A percentile compares a stretch with the other conserved stretches of the same genome.
Conservation (phyloP, 2,888 invertebrate genomes). For the Abrostola tripartita region DNA sequence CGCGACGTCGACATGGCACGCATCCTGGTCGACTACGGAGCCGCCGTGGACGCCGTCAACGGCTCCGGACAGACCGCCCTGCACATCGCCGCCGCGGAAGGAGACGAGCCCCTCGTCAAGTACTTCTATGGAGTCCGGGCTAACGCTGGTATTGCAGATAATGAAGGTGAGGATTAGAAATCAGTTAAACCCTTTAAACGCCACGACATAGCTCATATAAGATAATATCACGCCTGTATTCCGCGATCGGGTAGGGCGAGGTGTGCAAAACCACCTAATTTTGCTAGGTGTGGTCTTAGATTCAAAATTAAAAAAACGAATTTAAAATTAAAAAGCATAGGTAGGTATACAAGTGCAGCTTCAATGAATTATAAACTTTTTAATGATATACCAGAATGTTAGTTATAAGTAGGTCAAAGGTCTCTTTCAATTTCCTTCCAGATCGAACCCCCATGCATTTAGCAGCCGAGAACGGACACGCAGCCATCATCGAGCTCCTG, state of each 20-base stretch:
- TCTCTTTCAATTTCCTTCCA: slow-evolving; percentile 60
- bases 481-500: slow-evolving; percentile 97
- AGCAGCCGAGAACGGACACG: slow-evolving; percentile 99
- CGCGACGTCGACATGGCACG: slow-evolving; percentile 97
- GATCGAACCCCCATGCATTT: slow-evolving; percentile 99
- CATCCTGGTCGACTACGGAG: slow-evolving; percentile 97
- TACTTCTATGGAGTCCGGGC: slow-evolving; percentile 98
- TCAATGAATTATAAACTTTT: too few species aligned
- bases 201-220: too few species aligned
- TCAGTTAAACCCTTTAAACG: too few species aligned
- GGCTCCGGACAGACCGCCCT: slow-evolving; percentile 98
- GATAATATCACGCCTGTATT: too few species aligned
- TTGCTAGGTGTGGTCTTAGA: not conserved
- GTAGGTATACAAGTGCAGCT: too few species aligned
- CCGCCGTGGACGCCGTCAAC: slow-evolving; percentile 97
- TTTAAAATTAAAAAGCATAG: not conserved
- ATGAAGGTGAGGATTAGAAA: slow-evolving; percentile 90
- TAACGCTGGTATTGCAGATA: slow-evolving; percentile 97
- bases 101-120: slow-evolving; percentile 97
- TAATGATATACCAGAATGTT: too few species aligned
- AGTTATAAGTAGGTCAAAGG: slow-evolving; percentile 3
- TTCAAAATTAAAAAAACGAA: not conserved
- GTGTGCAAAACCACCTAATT: too few species aligned
- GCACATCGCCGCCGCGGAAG: slow-evolving; percentile 98
- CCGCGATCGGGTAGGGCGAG: too few species aligned